These are phyloP conservation scores for Diploptera punctata DNA, from an alignment of 2,888 invertebrate genomes.

Conservation along the genomic window DNA sequence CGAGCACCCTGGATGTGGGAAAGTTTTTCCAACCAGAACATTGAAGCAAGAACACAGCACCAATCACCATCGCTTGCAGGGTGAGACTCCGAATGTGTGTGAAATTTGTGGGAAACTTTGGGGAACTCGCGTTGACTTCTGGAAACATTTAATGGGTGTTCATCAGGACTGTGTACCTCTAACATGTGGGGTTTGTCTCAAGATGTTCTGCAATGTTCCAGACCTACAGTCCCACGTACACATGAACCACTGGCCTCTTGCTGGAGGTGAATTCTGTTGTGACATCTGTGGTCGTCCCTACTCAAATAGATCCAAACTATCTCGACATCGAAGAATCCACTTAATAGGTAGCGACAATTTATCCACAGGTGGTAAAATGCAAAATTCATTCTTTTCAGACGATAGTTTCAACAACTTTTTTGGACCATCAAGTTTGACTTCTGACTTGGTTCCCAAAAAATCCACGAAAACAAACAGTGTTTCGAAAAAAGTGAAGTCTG, in stretches of 20 bases:
- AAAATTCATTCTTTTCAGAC: neutral
- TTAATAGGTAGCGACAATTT: slow-evolving; percentile 48
- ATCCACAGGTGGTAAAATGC: neutral
- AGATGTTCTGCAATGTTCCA: slow-evolving; percentile 56
- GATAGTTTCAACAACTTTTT: too few species aligned
- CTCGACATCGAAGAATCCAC: slow-evolving; percentile 58
- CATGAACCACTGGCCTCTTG: slow-evolving; percentile 56
- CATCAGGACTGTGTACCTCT: slow-evolving; percentile 58
- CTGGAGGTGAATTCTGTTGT: slow-evolving; percentile 58
- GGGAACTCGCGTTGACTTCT: slow-evolving; percentile 60
- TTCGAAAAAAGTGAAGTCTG: neutral
- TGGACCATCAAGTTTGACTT: neutral
- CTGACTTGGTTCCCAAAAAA: neutral
- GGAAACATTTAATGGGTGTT: slow-evolving; percentile 61
- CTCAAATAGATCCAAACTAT: slow-evolving; percentile 60
- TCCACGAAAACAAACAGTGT: neutral
- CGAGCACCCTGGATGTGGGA: slow-evolving; percentile 53
- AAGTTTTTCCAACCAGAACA: slow-evolving; percentile 57
- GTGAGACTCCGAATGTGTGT: slow-evolving; percentile 53
- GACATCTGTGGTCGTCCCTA: slow-evolving; percentile 59
- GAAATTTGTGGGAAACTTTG: slow-evolving; percentile 60
- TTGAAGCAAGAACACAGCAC: slow-evolving; percentile 54
- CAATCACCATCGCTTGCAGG: slow-evolving; percentile 53
- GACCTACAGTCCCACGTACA: slow-evolving; percentile 56
- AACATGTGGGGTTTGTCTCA: slow-evolving; percentile 59